Base-by-base conservation (phyloP, 2,888 invertebrate species). In the Yponomeuta cagnagella region DNA sequence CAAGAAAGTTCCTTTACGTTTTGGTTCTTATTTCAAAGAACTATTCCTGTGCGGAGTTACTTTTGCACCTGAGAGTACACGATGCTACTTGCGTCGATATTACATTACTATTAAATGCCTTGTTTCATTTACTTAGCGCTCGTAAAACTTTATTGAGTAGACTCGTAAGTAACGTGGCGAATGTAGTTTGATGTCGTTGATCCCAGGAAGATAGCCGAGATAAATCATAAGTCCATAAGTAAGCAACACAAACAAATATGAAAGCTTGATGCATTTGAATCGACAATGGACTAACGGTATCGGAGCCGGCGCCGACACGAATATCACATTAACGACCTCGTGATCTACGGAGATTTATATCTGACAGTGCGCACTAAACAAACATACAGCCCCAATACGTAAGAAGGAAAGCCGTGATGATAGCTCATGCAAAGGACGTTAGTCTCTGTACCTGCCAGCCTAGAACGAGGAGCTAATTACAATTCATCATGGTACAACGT, bases 311-410 rank as follows among this genome's bases (percentile, higher is more conserved):
- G 87, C 83, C 87, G 89, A 90, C 90, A 90, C 89, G 89, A 90
- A 89, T 89, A 88, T 88, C 86, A 88, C 90, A 90, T 89, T 90
- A 90, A 88, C 88, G 82, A 87, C 87, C 88, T 89, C 90, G 89
- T 89, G 89, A 90, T 89, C 89, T 85, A 79, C 79, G 79, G 82
- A 88, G 90, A 91, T 90, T 90, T 90, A 89, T 89, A 89, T 87
- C 87, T 83, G 85, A 87, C 87, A 85, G 79, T 77, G 74, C 79
- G 80, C 80, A 76, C 79, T 79, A 83, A 76, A 75, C 78, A 80
- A 79, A 80, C 78, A 78, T 69, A 71, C 71, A 71, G 73, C 69
- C 70, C 72, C 58, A 71, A 73, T 71, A 65, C 30, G 37, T 37
- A 65, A 31, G 30, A 69, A 15, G 23, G 23, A 58, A 58, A 58